These are phyloP conservation scores for Arnoldichthys spilopterus DNA, from an alignment of 2,797 vertebrate species.

Conservation along the genomic window DNA sequence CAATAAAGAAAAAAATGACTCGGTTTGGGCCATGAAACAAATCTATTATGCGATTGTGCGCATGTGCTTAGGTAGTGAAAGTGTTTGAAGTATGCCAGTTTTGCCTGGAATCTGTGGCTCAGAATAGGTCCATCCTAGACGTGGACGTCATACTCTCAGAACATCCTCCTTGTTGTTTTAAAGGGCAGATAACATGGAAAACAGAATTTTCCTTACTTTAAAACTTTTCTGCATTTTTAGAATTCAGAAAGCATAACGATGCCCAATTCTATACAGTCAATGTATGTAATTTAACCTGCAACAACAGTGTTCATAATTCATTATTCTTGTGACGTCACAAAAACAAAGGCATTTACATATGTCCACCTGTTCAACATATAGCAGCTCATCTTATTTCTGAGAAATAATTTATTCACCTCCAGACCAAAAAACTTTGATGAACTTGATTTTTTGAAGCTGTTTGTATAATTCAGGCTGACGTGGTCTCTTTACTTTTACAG, in stretches of 20 bases:
- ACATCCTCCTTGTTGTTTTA: conserved; percentile 57
- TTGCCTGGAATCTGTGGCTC: conserved; percentile 23
- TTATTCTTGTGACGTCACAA: neutral
- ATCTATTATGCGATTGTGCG: conserved; percentile 52
- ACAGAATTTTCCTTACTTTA: neutral
- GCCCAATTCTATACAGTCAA: neutral
- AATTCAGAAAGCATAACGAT: no score
- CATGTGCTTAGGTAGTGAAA: conserved; percentile 53
- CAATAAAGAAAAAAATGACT: conserved; percentile 15
- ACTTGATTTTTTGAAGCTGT: no score
- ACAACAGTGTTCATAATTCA: conserved; percentile 46
- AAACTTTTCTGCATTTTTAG: no score
- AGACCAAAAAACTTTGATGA: no score
- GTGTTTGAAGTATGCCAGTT: conserved; percentile 37
- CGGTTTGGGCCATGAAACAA: conserved; percentile 5
- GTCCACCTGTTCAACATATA: neutral
- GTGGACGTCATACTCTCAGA: conserved; percentile 44
- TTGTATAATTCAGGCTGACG: conserved; percentile 42
- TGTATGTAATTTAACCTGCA: conserved; percentile 59
- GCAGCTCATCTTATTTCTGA: neutral
- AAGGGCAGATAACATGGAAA: no score
- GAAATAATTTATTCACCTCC: no score
- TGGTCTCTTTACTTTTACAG: conserved; percentile 64
- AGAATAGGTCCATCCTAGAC: conserved; percentile 49
- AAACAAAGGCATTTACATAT: neutral